Evolutionary conservation across 2,113 vertebrate genomes (phyloP).

Genomic region (Strix aluco): DNA sequence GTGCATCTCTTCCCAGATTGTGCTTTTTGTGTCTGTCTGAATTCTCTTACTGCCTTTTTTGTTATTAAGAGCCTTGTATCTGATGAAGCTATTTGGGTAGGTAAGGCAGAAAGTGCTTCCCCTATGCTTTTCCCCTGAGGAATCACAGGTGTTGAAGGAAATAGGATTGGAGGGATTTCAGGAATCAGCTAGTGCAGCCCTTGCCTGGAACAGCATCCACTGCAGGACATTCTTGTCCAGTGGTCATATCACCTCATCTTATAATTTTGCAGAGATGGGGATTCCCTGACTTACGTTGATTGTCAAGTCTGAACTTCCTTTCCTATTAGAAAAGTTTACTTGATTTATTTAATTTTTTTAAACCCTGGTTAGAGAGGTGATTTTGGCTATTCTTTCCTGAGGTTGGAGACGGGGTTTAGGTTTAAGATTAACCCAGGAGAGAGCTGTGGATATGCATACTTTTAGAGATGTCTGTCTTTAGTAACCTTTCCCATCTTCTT

Average conservation of each 20-base stretch:
- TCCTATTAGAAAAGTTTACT: neutral
- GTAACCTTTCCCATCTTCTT: neutral
- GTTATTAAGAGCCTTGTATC: neutral
- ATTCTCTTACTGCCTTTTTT: neutral
- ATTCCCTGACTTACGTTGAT: neutral
- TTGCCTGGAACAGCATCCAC: neutral
- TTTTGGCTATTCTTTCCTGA: neutral
- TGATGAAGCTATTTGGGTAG: conserved; percentile 1
- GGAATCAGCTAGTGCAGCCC: neutral
- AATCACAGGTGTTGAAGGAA: conserved; percentile 11
- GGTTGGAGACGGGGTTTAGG: neutral
- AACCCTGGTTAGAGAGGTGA: neutral
- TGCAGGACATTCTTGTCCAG: neutral
- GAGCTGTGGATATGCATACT: neutral
- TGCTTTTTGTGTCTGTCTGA: neutral
- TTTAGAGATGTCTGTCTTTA: neutral
- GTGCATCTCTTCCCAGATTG: neutral
- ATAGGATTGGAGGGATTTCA: conserved; percentile 11
- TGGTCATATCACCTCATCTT: neutral
- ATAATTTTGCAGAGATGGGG: neutral
- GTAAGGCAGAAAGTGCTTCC: conserved; percentile 9
- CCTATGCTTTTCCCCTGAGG: neutral
- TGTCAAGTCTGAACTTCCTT: neutral
- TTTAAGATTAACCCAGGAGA: neutral
- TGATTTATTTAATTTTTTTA: neutral